These are phyloP conservation scores for Gopherus flavomarginatus DNA, from an alignment of 2,113 vertebrate species.

Conservation along the genomic window DNA sequence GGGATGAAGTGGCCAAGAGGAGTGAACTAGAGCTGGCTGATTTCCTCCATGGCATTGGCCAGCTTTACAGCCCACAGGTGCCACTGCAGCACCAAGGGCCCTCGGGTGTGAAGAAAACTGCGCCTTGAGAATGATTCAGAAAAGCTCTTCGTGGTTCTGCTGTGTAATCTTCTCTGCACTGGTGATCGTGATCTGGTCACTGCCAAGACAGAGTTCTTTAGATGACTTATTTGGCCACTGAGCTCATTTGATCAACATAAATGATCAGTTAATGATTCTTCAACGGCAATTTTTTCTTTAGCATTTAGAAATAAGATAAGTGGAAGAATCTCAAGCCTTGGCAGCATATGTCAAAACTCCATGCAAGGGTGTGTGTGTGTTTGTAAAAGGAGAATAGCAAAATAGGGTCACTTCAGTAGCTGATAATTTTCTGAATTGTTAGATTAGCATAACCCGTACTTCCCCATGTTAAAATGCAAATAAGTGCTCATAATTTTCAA, in stretches of 20 bases:
- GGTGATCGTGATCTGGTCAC: not conserved
- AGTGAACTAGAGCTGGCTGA: not conserved
- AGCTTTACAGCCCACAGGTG: not conserved
- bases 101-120: not conserved
- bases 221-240: not conserved
- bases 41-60: not conserved
- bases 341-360: fast-evolving
- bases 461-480: constrained; percentile 6
- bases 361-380: not conserved
- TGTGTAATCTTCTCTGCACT: fast-evolving
- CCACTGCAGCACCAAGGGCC: not conserved
- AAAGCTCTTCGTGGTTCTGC: fast-evolving
- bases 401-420: not conserved
- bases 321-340: not conserved
- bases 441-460: not conserved
- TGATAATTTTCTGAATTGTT: not conserved
- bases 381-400: not conserved
- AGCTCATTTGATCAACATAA: not conserved
- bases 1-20: not conserved
- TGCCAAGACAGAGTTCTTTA: not conserved
- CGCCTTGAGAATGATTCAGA: not conserved
- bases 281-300: not conserved
- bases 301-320: not conserved
- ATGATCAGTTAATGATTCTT: not conserved
- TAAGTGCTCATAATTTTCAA: not conserved